These are phyloP conservation scores for Cephus sareptanus DNA, from an alignment of 2,888 invertebrate genomes.

Conservation along the genomic window DNA sequence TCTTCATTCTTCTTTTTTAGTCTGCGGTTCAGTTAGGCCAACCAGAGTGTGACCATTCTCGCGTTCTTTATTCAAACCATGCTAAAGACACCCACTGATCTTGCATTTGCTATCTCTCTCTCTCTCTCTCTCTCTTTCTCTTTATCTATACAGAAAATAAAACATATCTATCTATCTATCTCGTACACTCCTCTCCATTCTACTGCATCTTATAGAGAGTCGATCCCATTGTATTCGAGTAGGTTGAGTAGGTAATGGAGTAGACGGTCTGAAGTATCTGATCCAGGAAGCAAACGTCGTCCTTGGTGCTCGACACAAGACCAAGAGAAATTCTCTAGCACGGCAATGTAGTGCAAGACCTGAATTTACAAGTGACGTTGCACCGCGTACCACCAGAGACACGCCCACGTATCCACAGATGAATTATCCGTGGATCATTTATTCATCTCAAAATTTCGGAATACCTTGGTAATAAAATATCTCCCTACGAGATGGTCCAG, in stretches of 20 bases:
- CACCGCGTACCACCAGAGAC: not conserved
- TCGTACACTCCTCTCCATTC: not conserved
- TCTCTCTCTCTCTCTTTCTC: too few species aligned
- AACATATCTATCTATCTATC: not conserved
- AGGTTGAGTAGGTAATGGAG: not conserved
- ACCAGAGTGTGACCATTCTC: constrained; percentile 37
- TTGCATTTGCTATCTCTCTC: not conserved
- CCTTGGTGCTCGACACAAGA: not conserved
- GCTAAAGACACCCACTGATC: not conserved
- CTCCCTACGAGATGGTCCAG: too few species aligned
- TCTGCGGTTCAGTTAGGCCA: constrained; percentile 20
- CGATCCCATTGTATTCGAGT: not conserved
- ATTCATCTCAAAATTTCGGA: not conserved
- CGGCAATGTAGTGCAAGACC: not conserved
- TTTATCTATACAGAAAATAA: too few species aligned
- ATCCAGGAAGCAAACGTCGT: not conserved
- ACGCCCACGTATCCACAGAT: not conserved
- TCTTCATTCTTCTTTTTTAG: too few species aligned
- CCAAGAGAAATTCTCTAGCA: not conserved
- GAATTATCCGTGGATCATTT: not conserved
- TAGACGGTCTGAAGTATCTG: not conserved
- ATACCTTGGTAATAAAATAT: too few species aligned
- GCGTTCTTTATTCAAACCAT: constrained; percentile 23
- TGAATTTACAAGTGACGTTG: not conserved
- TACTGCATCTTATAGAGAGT: not conserved